phyloP scores from a whole-genome alignment of 2,113 vertebrate genomes.

The Paramormyrops kingsleyae region DNA sequence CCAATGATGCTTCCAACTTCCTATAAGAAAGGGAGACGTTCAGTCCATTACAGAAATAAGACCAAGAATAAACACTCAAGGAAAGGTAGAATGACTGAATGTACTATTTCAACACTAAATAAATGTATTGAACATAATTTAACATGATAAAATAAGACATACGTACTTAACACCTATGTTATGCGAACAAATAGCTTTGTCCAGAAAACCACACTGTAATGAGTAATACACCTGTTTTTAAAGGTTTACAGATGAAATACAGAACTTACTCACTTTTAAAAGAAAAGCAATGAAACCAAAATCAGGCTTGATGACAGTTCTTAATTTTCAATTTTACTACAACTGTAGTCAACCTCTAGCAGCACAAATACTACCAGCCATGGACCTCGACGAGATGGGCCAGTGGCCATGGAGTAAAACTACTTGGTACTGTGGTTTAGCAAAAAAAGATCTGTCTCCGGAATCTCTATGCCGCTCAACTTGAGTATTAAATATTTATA shows the following conservation, averaged over 20 bases:
- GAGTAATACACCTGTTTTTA: not conserved
- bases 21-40: slow-evolving; percentile 37
- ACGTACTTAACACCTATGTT: not conserved
- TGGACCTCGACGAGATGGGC: not conserved
- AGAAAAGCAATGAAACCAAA: not conserved
- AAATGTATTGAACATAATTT: not conserved
- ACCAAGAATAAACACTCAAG: not conserved
- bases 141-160: not conserved
- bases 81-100: not conserved
- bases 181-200: not conserved
- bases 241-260: not conserved
- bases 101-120: not conserved
- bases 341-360: not conserved
- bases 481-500: not conserved
- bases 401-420: not conserved
- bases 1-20: slow-evolving; percentile 76
- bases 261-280: not conserved
- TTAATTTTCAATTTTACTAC: not conserved
- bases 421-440: not conserved
- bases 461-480: not conserved
- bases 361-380: not conserved
- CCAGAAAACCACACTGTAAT: not conserved
- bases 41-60: not conserved
- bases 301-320: not conserved
- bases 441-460: not conserved